Evolutionary conservation across 2,888 invertebrate genomes (phyloP).

Genomic region (Escarpia spicata): DNA sequence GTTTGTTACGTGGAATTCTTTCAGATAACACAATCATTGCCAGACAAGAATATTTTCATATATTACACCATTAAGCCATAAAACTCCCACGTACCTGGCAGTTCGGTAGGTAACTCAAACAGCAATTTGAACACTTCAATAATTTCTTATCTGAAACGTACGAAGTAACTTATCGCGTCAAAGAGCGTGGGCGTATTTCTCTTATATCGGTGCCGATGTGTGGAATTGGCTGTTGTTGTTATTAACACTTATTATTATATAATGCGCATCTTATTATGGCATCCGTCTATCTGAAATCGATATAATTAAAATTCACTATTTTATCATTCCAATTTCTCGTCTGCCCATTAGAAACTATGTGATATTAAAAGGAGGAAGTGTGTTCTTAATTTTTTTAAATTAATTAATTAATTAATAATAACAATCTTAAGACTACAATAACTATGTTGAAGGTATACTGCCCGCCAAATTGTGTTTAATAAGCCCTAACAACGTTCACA

Average conservation of each 20-base stretch:
- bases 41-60: background rate
- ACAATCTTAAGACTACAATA: too few species aligned
- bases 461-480: too few species aligned
- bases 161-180: background rate
- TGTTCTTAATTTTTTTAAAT: too few species aligned
- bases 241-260: background rate
- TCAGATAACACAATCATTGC: background rate
- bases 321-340: too few species aligned
- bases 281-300: too few species aligned
- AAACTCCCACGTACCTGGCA: background rate
- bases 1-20: background rate
- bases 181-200: background rate
- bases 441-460: too few species aligned
- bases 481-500: too few species aligned
- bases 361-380: too few species aligned
- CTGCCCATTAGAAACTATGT: too few species aligned
- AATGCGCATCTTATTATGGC: too few species aligned
- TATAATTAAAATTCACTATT: too few species aligned
- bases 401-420: too few species aligned
- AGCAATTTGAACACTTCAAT: background rate
- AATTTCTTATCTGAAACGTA: background rate
- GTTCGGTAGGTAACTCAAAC: background rate
- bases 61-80: background rate
- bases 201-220: background rate
- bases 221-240: background rate